Evolutionary conservation across 2,113 vertebrate genomes (phyloP), one percentile per base, ranked within the genome.

Genomic region (Gobius niger): DNA sequence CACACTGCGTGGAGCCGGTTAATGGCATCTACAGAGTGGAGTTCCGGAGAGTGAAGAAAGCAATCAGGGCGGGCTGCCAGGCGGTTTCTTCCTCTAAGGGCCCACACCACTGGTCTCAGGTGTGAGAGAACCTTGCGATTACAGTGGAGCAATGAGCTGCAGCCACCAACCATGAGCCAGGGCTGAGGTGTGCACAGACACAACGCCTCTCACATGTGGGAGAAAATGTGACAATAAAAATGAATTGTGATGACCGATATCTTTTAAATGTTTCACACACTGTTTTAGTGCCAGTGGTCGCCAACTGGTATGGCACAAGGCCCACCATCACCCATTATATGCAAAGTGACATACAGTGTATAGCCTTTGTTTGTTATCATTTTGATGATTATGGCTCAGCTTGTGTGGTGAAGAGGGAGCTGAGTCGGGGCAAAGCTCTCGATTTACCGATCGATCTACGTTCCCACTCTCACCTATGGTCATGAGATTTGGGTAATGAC

Each of bases 1-100:
- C 80, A 78, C 78, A 82, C 57, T 47, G 76, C 72, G 63, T 84
- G 75, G 64, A 80, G 70, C 84, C 81, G 84, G 82, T 86, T 91
- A 91, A 90, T 90, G 85, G 87, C 81, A 86, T 85, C 82, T 81
- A 86, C 82, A 79, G 82, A 82, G 85, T 76, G 76, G 78, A 88
- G 91, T 91, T 91, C 88, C 83, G 63, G 88, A 85, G 80, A 77
- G 85, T 90, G 90, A 86, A 90, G 89, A 91, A 93, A 91, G 88
- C 87, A 92, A 93, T 91, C 90, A 92, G 85, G 77, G 69, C 72
- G 78, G 70, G 87, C 88, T 88, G 85, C 85, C 88, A 88, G 86
- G 83, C 70, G 77, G 83, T 79, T 90, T 82, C 83, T 78, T 84
- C 83, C 87, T 84, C 80, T 57, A 71, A 84, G 86, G 82, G 84